These are phyloP conservation scores for Sarcophaga rosellei DNA, from an alignment of 2,888 invertebrate species.

Conservation along the genomic window DNA sequence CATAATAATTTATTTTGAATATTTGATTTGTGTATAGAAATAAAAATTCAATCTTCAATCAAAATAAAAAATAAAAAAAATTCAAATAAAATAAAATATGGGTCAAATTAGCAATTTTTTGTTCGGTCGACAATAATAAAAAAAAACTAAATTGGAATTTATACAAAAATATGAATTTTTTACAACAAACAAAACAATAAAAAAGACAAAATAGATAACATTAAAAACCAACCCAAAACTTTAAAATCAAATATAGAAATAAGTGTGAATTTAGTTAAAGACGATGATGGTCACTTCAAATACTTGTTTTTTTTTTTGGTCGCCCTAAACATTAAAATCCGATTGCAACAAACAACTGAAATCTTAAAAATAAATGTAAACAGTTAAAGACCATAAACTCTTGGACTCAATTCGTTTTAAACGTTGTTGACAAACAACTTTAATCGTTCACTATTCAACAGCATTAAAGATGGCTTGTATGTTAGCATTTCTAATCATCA, in stretches of 20 bases:
- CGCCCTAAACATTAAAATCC: background rate
- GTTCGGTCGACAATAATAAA: conserved; percentile 6
- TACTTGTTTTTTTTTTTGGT: background rate
- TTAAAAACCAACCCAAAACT: background rate
- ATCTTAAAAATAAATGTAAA: background rate
- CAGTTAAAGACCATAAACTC: background rate
- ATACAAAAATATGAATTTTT: conserved; percentile 9
- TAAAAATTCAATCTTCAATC: background rate
- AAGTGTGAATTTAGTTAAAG: background rate
- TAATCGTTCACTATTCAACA: background rate
- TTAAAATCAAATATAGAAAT: background rate
- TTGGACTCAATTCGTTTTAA: background rate
- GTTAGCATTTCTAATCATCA: conserved; percentile 33
- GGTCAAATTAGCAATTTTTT: conserved; percentile 40
- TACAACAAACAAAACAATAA: background rate
- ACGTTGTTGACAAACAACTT: background rate
- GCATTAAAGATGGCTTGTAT: background rate
- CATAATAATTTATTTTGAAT: conserved; percentile 46
- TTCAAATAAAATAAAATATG: conserved; percentile 1
- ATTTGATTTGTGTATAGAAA: conserved; percentile 19
- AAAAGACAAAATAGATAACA: background rate
- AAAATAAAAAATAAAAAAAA: too few relatives aligned
- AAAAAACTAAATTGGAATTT: conserved; percentile 10
- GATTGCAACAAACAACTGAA: background rate
- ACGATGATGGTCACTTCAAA: background rate